phyloP scores from a whole-genome alignment of 2,888 invertebrate genomes.

The Protonemura montana region DNA sequence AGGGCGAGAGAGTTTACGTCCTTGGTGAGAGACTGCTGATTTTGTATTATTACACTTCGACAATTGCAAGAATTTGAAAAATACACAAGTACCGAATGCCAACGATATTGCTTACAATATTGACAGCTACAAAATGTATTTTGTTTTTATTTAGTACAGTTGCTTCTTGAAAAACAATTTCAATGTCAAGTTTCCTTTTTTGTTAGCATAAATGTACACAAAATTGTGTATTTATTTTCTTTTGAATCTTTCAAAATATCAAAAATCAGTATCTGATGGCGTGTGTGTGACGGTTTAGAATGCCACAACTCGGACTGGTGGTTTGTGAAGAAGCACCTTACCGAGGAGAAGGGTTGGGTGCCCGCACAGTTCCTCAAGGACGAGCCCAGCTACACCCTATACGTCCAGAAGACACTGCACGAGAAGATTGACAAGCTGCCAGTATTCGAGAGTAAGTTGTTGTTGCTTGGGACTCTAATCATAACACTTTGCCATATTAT shows the following conservation, averaged over 20 bases:
- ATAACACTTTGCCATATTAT: background rate
- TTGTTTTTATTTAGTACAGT: no score
- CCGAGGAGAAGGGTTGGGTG: slow-evolving; percentile 93
- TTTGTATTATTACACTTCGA: no score
- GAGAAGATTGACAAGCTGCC: slow-evolving; percentile 92
- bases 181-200: no score
- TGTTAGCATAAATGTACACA: no score
- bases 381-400: slow-evolving; percentile 79
- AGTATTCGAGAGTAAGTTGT: slow-evolving; percentile 86
- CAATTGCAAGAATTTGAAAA: no score
- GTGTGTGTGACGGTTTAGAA: slow-evolving; percentile 61
- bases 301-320: slow-evolving; percentile 91
- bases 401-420: slow-evolving; percentile 85
- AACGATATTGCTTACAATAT: no score
- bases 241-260: no score
- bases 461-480: background rate
- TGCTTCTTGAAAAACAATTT: no score
- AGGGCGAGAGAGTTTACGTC: slow-evolving; percentile 88
- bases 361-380: slow-evolving; percentile 88
- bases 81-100: no score
- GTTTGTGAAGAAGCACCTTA: slow-evolving; percentile 88
- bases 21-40: slow-evolving; percentile 64
- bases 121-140: no score
- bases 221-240: no score
- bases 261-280: no score